phyloP scores from a whole-genome alignment of 2,113 vertebrate genomes.

The Helogale parvula region DNA sequence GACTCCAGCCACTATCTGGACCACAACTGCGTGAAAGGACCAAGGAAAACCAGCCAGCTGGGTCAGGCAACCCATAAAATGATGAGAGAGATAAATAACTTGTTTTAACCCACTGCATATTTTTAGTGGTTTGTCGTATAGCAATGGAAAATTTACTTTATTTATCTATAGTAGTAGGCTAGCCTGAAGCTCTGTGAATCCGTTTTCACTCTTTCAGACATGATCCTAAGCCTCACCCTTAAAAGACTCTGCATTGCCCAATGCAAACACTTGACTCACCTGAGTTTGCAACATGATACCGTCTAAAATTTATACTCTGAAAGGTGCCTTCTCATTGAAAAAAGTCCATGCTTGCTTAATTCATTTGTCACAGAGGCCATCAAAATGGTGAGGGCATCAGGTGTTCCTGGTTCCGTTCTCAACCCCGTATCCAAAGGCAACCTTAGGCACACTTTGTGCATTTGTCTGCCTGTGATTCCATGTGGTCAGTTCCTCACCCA shows the following conservation, averaged over 20 bases:
- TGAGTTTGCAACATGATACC: not conserved
- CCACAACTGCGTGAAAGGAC: not conserved
- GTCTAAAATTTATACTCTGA: slow-evolving; percentile 3
- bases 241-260: not conserved
- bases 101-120: not conserved
- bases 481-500: not conserved
- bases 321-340: not conserved
- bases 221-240: not conserved
- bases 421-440: not conserved
- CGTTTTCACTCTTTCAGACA: not conserved
- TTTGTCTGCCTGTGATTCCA: not conserved
- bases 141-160: not conserved
- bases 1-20: not conserved
- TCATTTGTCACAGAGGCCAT: not conserved
- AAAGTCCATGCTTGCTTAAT: not conserved
- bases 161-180: not conserved
- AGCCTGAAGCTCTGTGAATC: not conserved
- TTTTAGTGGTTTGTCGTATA: not conserved
- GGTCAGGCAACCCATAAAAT: not conserved
- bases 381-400: not conserved
- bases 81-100: not conserved
- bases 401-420: not conserved
- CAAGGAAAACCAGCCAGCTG: not conserved
- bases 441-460: not conserved
- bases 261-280: not conserved